Evolutionary conservation across 1,140 invertebrate genomes (phyloP).

Genomic region (Gonioctena quinquepunctata): DNA sequence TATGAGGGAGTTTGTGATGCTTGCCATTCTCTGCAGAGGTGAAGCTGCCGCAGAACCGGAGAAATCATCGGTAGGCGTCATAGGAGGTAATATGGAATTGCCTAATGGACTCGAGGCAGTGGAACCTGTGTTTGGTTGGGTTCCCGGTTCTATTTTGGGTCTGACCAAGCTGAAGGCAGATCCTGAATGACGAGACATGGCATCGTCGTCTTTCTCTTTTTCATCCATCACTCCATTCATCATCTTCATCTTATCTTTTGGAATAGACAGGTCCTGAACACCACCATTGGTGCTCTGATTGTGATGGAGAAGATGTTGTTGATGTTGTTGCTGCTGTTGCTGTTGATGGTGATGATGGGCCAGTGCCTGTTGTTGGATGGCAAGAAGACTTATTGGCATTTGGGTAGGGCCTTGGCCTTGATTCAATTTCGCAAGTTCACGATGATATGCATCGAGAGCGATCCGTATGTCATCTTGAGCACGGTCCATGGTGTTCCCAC

Average conservation of each 20-base stretch:
- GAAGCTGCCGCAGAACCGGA: slow-evolving; percentile 79
- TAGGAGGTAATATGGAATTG: slow-evolving; percentile 80
- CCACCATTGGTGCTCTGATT: slow-evolving; percentile 62
- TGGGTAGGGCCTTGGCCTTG: slow-evolving; percentile 63
- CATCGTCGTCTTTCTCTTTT: slow-evolving; percentile 63
- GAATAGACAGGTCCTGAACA: slow-evolving; percentile 84
- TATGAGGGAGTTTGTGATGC: slow-evolving; percentile 94
- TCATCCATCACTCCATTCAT: slow-evolving; percentile 68
- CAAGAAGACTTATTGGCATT: slow-evolving; percentile 67
- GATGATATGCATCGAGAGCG: slow-evolving; percentile 88
- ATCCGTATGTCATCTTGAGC: slow-evolving; percentile 86
- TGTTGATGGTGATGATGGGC: slow-evolving; percentile 61
- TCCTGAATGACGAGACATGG: slow-evolving; percentile 73
- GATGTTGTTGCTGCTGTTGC: slow-evolving; percentile 60
- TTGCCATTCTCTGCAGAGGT: slow-evolving; percentile 95
- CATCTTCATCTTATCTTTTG: slow-evolving; percentile 74
- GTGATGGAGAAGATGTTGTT: slow-evolving; percentile 64
- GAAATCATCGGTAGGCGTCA: slow-evolving; percentile 79
- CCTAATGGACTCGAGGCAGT: slow-evolving; percentile 76
- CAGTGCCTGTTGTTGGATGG: slow-evolving; percentile 74
- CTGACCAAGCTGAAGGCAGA: slow-evolving; percentile 84
- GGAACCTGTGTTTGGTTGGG: slow-evolving; percentile 64
- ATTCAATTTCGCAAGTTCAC: slow-evolving; percentile 86
- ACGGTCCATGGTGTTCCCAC: slow-evolving; percentile 68
- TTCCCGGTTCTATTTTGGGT: slow-evolving; percentile 76